Percentiles rank a stretch among this genome's conserved stretches.
These are phyloP conservation scores for Cyclopterus lumpus DNA, from an alignment of 2,797 vertebrate species.

Conservation along the genomic window DNA sequence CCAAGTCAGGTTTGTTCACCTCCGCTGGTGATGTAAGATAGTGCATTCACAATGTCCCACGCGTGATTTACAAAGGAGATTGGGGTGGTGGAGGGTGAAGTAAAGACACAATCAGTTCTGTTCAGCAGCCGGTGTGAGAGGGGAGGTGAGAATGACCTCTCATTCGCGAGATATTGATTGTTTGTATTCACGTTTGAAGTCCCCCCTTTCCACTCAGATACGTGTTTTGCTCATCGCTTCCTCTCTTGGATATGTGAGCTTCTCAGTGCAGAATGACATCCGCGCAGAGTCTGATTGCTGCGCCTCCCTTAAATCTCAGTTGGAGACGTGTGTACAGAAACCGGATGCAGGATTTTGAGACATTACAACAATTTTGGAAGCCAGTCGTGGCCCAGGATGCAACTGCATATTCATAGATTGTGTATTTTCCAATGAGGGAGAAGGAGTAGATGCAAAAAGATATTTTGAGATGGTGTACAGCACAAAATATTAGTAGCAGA, in stretches of 20 bases:
- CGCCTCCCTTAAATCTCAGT: not conserved
- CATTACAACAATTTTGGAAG: not conserved
- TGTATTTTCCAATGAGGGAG: too few species aligned
- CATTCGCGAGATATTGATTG: not conserved
- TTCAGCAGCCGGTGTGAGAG: not conserved
- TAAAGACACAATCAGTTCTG: not conserved
- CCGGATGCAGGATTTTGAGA: not conserved
- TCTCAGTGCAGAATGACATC: not conserved
- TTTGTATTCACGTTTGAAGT: not conserved
- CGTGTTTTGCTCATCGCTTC: not conserved
- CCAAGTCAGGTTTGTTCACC: constrained; percentile 13
- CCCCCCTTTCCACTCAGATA: not conserved
- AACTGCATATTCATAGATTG: too few species aligned
- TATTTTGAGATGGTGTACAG: too few species aligned
- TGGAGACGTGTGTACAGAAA: too few species aligned
- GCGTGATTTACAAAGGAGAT: not conserved
- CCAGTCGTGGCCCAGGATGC: not conserved
- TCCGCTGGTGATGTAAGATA: not conserved
- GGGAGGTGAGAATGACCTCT: not conserved
- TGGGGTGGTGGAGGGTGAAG: not conserved
- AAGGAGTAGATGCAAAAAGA: not conserved
- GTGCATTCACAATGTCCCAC: not conserved
- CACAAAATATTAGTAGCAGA: too few species aligned
- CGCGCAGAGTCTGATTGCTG: not conserved
- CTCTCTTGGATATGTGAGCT: not conserved